Conservation (phyloP, 1,140 invertebrate species). For the Lineus longissimus region DNA sequence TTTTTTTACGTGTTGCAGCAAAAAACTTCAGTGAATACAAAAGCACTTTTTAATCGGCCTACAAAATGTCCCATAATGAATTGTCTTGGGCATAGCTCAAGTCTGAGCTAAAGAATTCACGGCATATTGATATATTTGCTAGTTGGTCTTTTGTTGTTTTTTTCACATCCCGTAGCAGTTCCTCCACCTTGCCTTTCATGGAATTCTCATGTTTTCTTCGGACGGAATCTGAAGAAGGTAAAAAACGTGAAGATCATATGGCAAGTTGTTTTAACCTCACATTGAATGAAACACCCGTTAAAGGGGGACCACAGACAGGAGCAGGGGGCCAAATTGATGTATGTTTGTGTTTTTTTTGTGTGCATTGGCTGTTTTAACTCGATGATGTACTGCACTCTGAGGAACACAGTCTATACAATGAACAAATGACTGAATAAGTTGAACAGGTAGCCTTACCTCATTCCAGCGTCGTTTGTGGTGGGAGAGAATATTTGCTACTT, state of each 20-base stretch:
- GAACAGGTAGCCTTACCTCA: neutral
- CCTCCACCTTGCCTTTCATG: constrained; percentile 25
- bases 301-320: too few species aligned
- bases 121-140: constrained; percentile 55
- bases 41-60: too few species aligned
- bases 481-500: neutral
- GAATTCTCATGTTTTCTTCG: neutral
- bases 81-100: too few species aligned
- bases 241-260: neutral
- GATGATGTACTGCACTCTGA: neutral
- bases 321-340: too few species aligned
- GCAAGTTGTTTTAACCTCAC: too few species aligned
- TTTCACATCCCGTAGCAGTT: constrained; percentile 50
- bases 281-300: too few species aligned
- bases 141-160: constrained; percentile 56
- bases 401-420: neutral
- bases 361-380: neutral
- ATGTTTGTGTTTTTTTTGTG: too few species aligned
- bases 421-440: too few species aligned
- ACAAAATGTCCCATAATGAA: too few species aligned
- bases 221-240: neutral
- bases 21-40: too few species aligned
- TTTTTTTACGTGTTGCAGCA: too few species aligned
- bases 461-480: constrained; percentile 3
- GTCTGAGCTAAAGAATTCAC: constrained; percentile 30